These are phyloP conservation scores for Nasonia longicornis DNA, from an alignment of 1,140 invertebrate species.

Conservation along the genomic window DNA sequence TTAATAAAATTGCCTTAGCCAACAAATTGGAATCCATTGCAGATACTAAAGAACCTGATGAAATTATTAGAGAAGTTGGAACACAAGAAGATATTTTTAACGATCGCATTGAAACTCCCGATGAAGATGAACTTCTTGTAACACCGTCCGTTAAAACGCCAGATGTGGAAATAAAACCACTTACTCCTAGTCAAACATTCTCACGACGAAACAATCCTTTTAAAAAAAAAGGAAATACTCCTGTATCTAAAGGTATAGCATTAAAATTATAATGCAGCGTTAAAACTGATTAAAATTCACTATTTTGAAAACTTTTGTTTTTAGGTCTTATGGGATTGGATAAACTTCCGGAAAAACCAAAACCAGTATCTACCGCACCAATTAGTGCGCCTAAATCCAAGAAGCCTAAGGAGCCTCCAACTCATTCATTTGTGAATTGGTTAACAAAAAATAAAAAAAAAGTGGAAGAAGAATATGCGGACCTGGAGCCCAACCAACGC, in stretches of 20 bases:
- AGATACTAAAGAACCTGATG: constrained; percentile 57
- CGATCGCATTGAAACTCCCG: constrained; percentile 55
- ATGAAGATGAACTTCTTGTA: constrained; percentile 58
- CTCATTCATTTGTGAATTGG: constrained; percentile 72
- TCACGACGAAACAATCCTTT: constrained; percentile 61
- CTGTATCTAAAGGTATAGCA: constrained; percentile 48
- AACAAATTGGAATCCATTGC: constrained; percentile 75
- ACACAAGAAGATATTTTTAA: constrained; percentile 54
- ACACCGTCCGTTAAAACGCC: constrained; percentile 46
- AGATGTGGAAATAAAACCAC: constrained; percentile 61
- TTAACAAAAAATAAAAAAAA: constrained; percentile 69
- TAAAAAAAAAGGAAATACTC: constrained; percentile 55
- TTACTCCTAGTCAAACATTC: constrained; percentile 54
- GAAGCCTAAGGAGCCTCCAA: constrained; percentile 51
- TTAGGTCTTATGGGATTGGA: constrained; percentile 59
- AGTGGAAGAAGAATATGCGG: constrained; percentile 71
- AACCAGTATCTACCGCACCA: constrained; percentile 41
- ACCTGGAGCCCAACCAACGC: constrained; percentile 69
- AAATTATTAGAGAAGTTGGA: constrained; percentile 54
- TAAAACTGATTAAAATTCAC: neutral
- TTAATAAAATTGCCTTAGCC: constrained; percentile 81
- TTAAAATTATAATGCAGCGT: neutral
- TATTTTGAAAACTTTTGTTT: constrained; percentile 27
- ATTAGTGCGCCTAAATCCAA: constrained; percentile 45
- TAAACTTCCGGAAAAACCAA: constrained; percentile 51